Evolutionary conservation across 1,140 invertebrate genomes (phyloP).

Genomic region (Pararge aegeria): DNA sequence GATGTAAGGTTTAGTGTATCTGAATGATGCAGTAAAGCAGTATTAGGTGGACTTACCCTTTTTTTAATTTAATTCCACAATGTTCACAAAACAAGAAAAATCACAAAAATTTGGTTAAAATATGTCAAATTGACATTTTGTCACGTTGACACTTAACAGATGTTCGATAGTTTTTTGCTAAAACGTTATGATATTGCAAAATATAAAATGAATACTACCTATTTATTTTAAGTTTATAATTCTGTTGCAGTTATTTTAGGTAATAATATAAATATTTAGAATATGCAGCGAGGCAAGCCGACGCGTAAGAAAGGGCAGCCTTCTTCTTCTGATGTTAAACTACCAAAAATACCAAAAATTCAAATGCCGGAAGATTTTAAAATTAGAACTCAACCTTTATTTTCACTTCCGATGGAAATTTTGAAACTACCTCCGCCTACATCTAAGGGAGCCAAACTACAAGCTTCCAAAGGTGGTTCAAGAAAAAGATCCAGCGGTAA

Average conservation of each 20-base stretch:
- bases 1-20: too few relatives aligned
- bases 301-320: slow-evolving; percentile 51
- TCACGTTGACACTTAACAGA: too few relatives aligned
- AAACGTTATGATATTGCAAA: too few relatives aligned
- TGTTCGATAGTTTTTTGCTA: too few relatives aligned
- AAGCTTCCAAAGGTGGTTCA: slow-evolving; percentile 38
- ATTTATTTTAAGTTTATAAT: too few relatives aligned
- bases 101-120: too few relatives aligned
- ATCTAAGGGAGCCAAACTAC: slow-evolving; percentile 44
- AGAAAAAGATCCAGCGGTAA: slow-evolving; percentile 53
- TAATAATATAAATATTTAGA: slow-evolving; percentile 7
- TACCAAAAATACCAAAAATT: slow-evolving; percentile 73
- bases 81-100: too few relatives aligned
- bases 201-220: too few relatives aligned
- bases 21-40: too few relatives aligned
- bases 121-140: too few relatives aligned
- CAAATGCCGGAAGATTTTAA: slow-evolving; percentile 78
- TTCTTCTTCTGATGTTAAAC: slow-evolving; percentile 47
- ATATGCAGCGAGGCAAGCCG: slow-evolving; percentile 46
- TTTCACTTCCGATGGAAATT: slow-evolving; percentile 78
- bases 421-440: slow-evolving; percentile 61
- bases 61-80: too few relatives aligned
- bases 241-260: not conserved
- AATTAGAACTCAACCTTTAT: slow-evolving; percentile 74
- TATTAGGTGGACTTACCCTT: too few relatives aligned